Conservation (phyloP, 37 sponge, comb jelly and placozoan genomes). For the Axinella damicornis region DNA sequence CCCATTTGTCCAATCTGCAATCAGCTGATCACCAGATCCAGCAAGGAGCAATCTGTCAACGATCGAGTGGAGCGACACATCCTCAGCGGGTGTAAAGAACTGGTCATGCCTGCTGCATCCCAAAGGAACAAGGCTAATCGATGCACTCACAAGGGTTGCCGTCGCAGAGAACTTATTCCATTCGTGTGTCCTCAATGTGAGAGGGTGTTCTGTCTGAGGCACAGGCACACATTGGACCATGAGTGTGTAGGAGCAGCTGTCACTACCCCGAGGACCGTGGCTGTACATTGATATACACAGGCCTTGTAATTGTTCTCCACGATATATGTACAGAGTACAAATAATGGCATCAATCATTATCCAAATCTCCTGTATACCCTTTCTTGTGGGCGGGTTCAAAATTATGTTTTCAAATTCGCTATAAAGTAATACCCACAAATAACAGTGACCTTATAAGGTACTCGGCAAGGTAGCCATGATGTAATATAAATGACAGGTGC, state of each 20-base stretch:
- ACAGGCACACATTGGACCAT: conserved; percentile 6
- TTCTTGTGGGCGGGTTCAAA: too few species aligned
- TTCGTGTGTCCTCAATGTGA: conserved; percentile 16
- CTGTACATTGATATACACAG: neutral
- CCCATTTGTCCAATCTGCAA: conserved; percentile 29
- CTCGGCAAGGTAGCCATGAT: too few species aligned
- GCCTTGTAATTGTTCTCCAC: too few species aligned
- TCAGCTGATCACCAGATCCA: neutral
- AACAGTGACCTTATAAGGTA: too few species aligned
- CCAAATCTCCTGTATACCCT: too few species aligned
- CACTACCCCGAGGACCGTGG: neutral
- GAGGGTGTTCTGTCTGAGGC: conserved; percentile 6
- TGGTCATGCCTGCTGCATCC: neutral
- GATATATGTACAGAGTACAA: too few species aligned
- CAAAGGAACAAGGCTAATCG: neutral
- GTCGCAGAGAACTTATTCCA: neutral
- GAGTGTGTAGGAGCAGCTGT: neutral
- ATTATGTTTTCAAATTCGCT: too few species aligned
- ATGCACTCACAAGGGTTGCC: neutral
- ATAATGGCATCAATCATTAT: too few species aligned
- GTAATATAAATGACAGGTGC: too few species aligned
- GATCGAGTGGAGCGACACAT: conserved; percentile 25
- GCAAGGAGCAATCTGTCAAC: neutral
- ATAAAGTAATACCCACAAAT: too few species aligned
- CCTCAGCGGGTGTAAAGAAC: conserved; percentile 23